Base-by-base conservation (phyloP, 2,797 vertebrate genomes). In the Sebastes diploproa region DNA sequence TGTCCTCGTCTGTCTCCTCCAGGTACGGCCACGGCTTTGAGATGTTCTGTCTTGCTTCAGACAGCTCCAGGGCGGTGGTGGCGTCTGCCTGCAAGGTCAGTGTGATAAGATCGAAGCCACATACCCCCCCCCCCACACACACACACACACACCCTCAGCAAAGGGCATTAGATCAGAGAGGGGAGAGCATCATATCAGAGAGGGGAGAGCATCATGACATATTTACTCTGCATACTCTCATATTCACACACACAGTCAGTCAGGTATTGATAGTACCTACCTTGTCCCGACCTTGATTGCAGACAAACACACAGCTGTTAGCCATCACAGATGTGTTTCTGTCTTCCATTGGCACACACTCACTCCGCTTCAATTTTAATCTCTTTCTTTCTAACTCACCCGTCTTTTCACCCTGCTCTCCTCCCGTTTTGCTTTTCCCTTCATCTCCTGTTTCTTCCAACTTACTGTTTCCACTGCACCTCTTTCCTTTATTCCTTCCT, bases 1-100 rank as follows among this genome's bases (percentile, higher is more conserved):
- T 72, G 36, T 82, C 55, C 58, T 75, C 23, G 55, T 71, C 62
- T 75, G 12, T 92, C 82, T 77, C 75, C 93, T 89, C 73, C 93
- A 99, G 98, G 85, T 99, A 99, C 8, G 98, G 98, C 77, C 98
- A 99, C n/a, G 98, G 98, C 82, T 98, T 98, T 88, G 98, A 99
- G 95, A 96, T 98, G 92, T 99, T 98, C 95, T 98, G 97, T 92
- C 95, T 99, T 68, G 95, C 97, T 20, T 97, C 97, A 80, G 98
- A 98, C 92, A 93, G 89, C 78, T 87, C 92, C 46, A 94, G 92
- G 88, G 97, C 96, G 18, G 32, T 98, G 80, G 93, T 99, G 87
- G 98, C 98, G 54, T 99, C 98, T 22, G 97, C 98, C 1, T 99
- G 98, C 91, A 99, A 99, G 98, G 98, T 99, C 76, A 97, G 91